Evolutionary conservation across 2,113 vertebrate genomes (phyloP), one percentile per base, ranked within the genome.

Genomic region (Centropus bengalensis): DNA sequence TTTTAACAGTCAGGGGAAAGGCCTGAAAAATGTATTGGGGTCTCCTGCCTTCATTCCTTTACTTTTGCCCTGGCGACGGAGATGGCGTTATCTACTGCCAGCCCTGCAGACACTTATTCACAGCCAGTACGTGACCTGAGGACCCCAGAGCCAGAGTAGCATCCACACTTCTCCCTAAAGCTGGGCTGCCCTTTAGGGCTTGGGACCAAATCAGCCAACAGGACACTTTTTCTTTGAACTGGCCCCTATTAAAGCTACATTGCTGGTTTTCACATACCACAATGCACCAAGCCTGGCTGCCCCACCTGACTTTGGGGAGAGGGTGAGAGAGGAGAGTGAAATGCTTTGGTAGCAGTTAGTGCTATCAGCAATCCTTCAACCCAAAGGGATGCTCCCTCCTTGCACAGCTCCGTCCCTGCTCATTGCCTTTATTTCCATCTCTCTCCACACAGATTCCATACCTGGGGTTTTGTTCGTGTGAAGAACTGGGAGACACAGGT

Each of bases 381-480:
- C 59, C 17, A 9, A 26, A 28, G 21, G 22, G 12, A 14, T 86
- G 22, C 62, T 66, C 36, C 40, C 20, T n/a, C 62, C 52, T 8
- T 24, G 6, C 47, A 15, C 36, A 15, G 51, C 82, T 36, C 12
- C 2, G 0, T 60, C 55, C n/a, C 30, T 56, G 69, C 45, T 94
- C 52, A 47, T 18, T 33, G 10, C 52, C 18, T 71, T 14, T 13
- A 14, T 83, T 69, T 70, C 56, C 16, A 22, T 32, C 21, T 95
- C 62, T 88, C 79, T 82, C 36, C 74, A 38, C 27, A 7, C 96
- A 99, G 99, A 99, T 99, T 97, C 99, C 99, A 4, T 99, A 99
- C 96, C 95, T 99, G 97, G 99, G 99, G 9, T 99, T 99, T 91
- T 99, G 99, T 93, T 99, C 99, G 26, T 99, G 98, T 3, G 99